Percentiles rank a stretch among this genome's conserved stretches.
phyloP scores from a whole-genome alignment of 23 tunicate genomes.

The Corella eumyota region DNA sequence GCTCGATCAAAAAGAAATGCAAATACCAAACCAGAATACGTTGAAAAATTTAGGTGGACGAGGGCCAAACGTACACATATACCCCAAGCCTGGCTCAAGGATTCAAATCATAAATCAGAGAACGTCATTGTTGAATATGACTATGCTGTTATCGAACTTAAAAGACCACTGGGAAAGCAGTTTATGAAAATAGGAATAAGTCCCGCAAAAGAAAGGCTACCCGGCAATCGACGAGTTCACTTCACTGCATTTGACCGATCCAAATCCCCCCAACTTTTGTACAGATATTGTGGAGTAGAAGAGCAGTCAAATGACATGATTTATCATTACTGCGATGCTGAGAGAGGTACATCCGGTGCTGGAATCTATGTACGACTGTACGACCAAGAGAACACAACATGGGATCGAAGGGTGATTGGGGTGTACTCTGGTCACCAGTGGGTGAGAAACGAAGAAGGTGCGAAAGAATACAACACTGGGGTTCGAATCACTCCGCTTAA shows the following conservation, averaged over 20 bases:
- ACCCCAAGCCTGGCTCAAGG: constrained; percentile 52
- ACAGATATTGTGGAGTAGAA: constrained; percentile 65
- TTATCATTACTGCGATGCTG: constrained; percentile 82
- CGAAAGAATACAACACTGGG: constrained; percentile 81
- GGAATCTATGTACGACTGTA: constrained; percentile 73
- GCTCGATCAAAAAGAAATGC: constrained; percentile 13
- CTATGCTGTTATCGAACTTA: constrained; percentile 75
- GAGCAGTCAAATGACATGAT: constrained; percentile 77
- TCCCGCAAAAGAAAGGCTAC: constrained; percentile 44
- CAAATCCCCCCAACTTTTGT: constrained; percentile 16
- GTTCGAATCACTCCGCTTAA: constrained; percentile 77
- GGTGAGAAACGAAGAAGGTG: constrained; percentile 41
- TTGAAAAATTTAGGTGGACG: constrained; percentile 65
- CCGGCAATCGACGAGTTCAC: constrained; percentile 51
- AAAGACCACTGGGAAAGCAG: constrained; percentile 30
- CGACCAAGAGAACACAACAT: constrained; percentile 22
- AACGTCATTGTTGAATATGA: constrained; percentile 56
- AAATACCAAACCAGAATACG: not conserved
- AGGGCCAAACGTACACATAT: constrained; percentile 40
- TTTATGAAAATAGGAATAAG: constrained; percentile 73
- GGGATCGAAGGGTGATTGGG: constrained; percentile 79
- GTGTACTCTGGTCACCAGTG: constrained; percentile 82
- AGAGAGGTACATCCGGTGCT: constrained; percentile 69
- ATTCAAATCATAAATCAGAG: not conserved
- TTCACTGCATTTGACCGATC: constrained; percentile 65